phyloP scores from a whole-genome alignment of 2,888 invertebrate species.

The Spodoptera picta region DNA sequence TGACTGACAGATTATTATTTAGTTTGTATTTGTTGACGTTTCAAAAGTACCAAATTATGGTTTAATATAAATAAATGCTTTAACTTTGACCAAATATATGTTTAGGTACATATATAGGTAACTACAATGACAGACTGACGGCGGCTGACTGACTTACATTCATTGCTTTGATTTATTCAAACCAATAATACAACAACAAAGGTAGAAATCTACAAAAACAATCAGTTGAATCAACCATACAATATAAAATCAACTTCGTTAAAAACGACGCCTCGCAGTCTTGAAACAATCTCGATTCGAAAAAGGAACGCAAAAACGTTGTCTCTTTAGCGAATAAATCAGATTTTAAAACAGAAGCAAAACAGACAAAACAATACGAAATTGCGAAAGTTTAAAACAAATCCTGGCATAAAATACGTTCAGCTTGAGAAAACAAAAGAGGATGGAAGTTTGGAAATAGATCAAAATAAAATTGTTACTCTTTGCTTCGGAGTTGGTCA shows the following conservation, averaged over 20 bases:
- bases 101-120: no score
- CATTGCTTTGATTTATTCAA: no score
- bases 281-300: constrained; percentile 24
- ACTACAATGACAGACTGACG: no score
- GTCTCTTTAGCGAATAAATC: constrained; percentile 41
- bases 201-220: constrained; percentile 7
- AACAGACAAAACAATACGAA: constrained; percentile 61
- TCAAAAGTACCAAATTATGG: no score
- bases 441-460: constrained; percentile 53
- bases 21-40: no score
- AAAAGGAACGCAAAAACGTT: constrained; percentile 30
- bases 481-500: constrained; percentile 17
- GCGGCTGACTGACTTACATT: no score
- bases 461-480: constrained; percentile 54
- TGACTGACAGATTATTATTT: no score
- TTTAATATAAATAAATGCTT: no score
- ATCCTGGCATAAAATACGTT: constrained; percentile 53
- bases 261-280: constrained; percentile 17
- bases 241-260: constrained; percentile 17
- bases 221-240: not conserved
- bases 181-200: constrained; percentile 1
- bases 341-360: constrained; percentile 48
- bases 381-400: constrained; percentile 68
- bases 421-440: constrained; percentile 48
- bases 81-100: no score